Evolutionary conservation across 2,113 vertebrate species (phyloP), one percentile per base, ranked within the genome.

Genomic region (Rhabdornis inornatus): DNA sequence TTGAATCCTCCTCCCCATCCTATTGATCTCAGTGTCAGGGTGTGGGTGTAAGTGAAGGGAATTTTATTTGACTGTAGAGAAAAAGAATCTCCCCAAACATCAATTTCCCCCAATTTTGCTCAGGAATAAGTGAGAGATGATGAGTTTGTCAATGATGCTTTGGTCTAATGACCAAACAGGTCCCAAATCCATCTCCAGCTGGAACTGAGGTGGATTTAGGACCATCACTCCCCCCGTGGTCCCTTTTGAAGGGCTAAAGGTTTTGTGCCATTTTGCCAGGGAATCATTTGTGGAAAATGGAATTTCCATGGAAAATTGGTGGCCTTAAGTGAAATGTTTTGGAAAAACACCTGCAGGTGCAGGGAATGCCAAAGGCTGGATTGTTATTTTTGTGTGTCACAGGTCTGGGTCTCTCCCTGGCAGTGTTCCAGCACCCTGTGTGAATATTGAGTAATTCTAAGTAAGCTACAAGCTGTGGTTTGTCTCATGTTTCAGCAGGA

Each of bases 181-280:
- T 49, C n/a, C 55, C 61, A 33, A 90, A 59, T 28, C n/a, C 42
- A 17, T 49, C 65, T 40, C 50, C 66, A 45, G 31, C 39, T 53
- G 24, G 37, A 35, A 8, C 11, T 53, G 59, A 22, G 30, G 6
- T 18, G 39, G 35, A 1, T 65, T 53, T 61, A 7, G 15, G 39
- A 55, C 30, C 30, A 4, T 42, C 40, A 3, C 15, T 71, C 15
- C 6, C 2, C 28, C 37, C 39, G 0, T 75, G 83, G 13, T 9
- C 49, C 53, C 42, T 72, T 0, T 12, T 56, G 11, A 18, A 23
- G 83, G 59, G 30, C 24, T 66, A 1, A 56, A 84, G 59, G 10
- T 42, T 61, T 68, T 68, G 47, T 94, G 80, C 52, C 16, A 0
- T 27, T 27, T 94, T 30, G 5, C 49, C 52, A 49, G 50, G 16